A percentile compares a stretch with the other conserved stretches of the same genome.
These are phyloP conservation scores for Progne subis DNA, from an alignment of 2,113 vertebrate species.

Conservation along the genomic window DNA sequence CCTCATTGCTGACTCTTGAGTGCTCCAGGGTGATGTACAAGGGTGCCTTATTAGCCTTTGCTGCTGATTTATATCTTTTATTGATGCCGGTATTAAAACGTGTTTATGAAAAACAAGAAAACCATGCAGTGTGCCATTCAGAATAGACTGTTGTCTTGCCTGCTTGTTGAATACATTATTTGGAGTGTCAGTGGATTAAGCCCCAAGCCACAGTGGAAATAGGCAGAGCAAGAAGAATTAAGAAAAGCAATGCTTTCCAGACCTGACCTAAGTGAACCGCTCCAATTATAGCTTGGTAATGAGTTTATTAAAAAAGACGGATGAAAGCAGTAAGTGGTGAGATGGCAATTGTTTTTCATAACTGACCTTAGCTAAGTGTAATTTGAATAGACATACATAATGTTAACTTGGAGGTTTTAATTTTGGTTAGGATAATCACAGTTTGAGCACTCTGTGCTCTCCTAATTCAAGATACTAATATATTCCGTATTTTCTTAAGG, in stretches of 20 bases:
- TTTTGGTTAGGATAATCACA: slow-evolving; percentile 20
- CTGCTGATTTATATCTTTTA: background rate
- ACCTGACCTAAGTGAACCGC: background rate
- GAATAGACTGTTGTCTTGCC: background rate
- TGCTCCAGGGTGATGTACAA: background rate
- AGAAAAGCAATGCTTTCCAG: background rate
- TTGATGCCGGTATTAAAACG: background rate
- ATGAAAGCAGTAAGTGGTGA: slow-evolving; percentile 9
- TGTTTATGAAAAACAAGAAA: background rate
- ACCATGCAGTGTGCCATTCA: background rate
- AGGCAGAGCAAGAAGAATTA: background rate
- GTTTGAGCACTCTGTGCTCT: background rate
- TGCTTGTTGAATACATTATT: background rate
- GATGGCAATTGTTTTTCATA: slow-evolving; percentile 48
- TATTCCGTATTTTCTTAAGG: background rate
- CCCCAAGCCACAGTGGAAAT: background rate
- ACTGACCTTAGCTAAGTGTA: slow-evolving; percentile 18
- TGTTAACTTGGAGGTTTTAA: slow-evolving; percentile 27
- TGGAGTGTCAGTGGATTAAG: background rate
- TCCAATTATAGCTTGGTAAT: slow-evolving; percentile 40
- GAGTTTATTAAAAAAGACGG: slow-evolving; percentile 45
- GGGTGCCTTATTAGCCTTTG: background rate
- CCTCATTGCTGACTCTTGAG: background rate
- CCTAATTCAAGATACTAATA: slow-evolving; percentile 14
- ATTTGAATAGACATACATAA: slow-evolving; percentile 29